phyloP scores from a whole-genome alignment of 1,140 invertebrate species.

The Paraescarpia echinospica region DNA sequence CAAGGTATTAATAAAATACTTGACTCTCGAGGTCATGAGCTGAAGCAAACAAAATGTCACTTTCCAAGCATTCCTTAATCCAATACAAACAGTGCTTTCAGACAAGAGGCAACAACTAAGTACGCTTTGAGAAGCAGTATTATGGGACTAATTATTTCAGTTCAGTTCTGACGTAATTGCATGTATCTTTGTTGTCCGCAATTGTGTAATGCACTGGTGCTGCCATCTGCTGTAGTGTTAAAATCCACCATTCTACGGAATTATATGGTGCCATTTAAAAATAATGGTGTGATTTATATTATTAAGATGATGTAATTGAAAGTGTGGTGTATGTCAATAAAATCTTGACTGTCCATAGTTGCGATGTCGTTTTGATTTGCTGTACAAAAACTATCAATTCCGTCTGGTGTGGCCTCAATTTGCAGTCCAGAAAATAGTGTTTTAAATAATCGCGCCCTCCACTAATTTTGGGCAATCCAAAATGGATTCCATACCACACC shows the following conservation, averaged over 20 bases:
- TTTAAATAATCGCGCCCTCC: no score
- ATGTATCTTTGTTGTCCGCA: neutral
- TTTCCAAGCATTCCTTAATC: neutral
- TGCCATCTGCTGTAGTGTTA: neutral
- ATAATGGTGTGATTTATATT: neutral
- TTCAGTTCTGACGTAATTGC: neutral
- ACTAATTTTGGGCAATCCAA: no score
- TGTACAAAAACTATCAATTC: neutral
- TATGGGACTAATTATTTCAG: neutral
- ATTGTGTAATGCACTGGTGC: neutral
- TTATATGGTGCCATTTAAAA: neutral
- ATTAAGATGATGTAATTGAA: neutral
- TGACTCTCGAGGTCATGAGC: neutral
- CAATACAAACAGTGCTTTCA: neutral
- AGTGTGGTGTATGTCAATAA: neutral
- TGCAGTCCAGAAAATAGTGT: no score
- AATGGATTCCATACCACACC: no score
- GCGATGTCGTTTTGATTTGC: neutral
- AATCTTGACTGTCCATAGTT: neutral
- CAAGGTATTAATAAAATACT: neutral
- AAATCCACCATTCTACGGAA: neutral
- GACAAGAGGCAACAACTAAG: neutral
- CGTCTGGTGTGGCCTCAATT: no score
- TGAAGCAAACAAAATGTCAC: neutral
- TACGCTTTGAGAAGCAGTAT: neutral